These are phyloP conservation scores for Oligia latruncula DNA, from an alignment of 2,888 invertebrate genomes.

Conservation along the genomic window DNA sequence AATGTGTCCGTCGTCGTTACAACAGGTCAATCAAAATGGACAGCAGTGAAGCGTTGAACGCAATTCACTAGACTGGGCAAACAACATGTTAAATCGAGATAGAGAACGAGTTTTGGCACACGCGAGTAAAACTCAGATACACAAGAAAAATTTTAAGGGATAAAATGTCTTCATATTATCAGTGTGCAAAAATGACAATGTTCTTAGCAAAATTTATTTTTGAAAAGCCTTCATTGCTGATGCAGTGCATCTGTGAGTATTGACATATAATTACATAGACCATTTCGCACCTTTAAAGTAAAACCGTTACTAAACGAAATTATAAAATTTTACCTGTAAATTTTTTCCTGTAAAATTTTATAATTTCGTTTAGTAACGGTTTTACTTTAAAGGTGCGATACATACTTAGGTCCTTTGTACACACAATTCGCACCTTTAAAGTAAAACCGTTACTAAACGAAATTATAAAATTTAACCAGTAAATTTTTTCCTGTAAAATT, in stretches of 20 bases:
- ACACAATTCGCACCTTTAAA: too few relatives aligned
- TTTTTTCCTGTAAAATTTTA: too few relatives aligned
- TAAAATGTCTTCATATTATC: background rate
- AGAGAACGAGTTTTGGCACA: conserved; percentile 17
- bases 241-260: conserved; percentile 49
- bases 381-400: too few relatives aligned
- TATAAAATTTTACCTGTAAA: too few relatives aligned
- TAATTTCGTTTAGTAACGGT: too few relatives aligned
- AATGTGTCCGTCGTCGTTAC: conserved; percentile 15
- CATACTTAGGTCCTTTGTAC: too few relatives aligned
- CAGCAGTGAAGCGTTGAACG: conserved; percentile 3
- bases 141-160: background rate
- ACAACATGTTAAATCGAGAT: background rate
- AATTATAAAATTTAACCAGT: too few relatives aligned
- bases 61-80: background rate
- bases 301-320: too few relatives aligned
- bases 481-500: too few relatives aligned
- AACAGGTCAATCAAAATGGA: conserved; percentile 29
- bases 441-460: too few relatives aligned
- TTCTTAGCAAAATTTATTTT: conserved; percentile 2
- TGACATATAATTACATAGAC: conserved; percentile 42
- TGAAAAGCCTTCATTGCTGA: conserved; percentile 61
- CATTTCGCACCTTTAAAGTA: too few relatives aligned
- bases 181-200: background rate
- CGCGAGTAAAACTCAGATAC: background rate